Evolutionary conservation across 2,797 vertebrate species (phyloP).

Genomic region (Danio kyathit): DNA sequence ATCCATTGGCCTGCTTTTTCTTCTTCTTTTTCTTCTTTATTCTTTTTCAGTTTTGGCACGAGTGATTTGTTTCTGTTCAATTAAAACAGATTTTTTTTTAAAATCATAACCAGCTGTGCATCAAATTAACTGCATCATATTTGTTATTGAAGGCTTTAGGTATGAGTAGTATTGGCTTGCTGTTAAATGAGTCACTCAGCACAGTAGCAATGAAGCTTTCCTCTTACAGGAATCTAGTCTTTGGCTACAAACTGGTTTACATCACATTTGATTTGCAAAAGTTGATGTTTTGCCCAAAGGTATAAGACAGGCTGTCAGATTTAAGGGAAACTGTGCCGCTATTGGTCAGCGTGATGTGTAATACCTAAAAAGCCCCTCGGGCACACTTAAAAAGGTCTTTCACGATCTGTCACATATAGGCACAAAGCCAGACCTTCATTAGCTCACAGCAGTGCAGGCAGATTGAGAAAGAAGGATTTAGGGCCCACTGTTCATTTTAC

Average conservation of each 20-base stretch:
- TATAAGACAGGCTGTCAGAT: constrained; percentile 60
- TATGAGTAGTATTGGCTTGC: not conserved
- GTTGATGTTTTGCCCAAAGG: constrained; percentile 66
- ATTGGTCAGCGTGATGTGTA: constrained; percentile 59
- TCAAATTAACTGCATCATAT: constrained; percentile 1
- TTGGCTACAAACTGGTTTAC: constrained; percentile 16
- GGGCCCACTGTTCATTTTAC: constrained; percentile 45
- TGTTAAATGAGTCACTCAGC: not conserved
- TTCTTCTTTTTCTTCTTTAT: too few relatives aligned
- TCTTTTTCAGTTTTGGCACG: constrained; percentile 48
- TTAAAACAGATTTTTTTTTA: constrained; percentile 47
- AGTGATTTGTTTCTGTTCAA: constrained; percentile 55
- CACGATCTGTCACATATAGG: constrained; percentile 69
- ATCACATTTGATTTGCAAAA: constrained; percentile 46
- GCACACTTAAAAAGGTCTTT: constrained; percentile 73
- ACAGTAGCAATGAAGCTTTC: not conserved
- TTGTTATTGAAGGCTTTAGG: constrained; percentile 8
- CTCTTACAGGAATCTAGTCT: not conserved
- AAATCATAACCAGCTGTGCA: not conserved
- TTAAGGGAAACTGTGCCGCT: constrained; percentile 57
- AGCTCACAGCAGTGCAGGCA: constrained; percentile 62
- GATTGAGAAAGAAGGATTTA: constrained; percentile 52
- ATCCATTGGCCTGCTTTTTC: too few relatives aligned
- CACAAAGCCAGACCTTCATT: constrained; percentile 71
- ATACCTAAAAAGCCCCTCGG: constrained; percentile 65